Evolutionary conservation across 2,888 invertebrate genomes (phyloP), one percentile per base, ranked within the genome.

Genomic region (Eupithecia abbreviata): DNA sequence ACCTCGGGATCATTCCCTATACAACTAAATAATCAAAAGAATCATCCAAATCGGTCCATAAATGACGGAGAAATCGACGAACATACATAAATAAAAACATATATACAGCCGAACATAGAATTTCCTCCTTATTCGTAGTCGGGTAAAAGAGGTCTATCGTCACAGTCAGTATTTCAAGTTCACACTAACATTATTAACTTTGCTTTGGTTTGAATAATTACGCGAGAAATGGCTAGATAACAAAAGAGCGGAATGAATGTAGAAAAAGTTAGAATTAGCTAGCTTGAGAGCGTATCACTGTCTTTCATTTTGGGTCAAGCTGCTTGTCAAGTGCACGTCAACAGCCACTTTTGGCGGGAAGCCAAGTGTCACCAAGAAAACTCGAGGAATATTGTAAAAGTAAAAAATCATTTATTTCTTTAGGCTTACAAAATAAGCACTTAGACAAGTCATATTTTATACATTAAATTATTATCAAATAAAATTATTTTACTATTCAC

Each of bases 301-400:
- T 85, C 85, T 87, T 85, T 85, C 85, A 82, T 91, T 90, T 88
- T 91, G 89, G 93, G 93, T 93, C 93, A 93, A 93, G 92, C 89
- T 85, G 86, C 85, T 86, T 90, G 90, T 91, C 90, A 90, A 92
- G 92, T 88, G 86, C 85, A 88, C 89, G 90, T 90, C 91, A 90
- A 90, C 87, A 87, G 84, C 85, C 90, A 87, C 89, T 90, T 87
- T 88, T 93, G 93, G 93, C 91, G 75, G 72, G 69, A 75, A 76
- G 91, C 92, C 93, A 92, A 91, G 89, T 85, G 84, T 86, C 86
- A 86, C 83, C 82, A 85, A 87, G 86, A 88, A 62, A 88, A 85
- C 86, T 85, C 85, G 84, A 84, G 82, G 87, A 87, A 87, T 87
- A 90, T n/a, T n/a, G n/a, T n/a, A n/a, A n/a, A n/a, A n/a, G n/a